These are phyloP conservation scores for Harpagoxenus sublaevis DNA, from an alignment of 2,888 invertebrate genomes.

Conservation along the genomic window DNA sequence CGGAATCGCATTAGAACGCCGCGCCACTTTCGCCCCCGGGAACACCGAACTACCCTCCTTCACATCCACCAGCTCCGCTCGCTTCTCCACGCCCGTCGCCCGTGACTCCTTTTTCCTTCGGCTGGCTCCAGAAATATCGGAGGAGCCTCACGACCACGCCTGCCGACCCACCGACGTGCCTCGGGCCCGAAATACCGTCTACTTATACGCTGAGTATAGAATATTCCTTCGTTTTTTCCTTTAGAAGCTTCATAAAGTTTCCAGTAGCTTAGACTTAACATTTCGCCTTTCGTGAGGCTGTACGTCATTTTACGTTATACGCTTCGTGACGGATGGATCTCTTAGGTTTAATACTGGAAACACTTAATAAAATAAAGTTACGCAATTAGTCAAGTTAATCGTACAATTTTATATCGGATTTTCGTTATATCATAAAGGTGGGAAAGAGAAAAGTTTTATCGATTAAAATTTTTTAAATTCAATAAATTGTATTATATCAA, in stretches of 20 bases:
- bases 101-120: conserved; percentile 58
- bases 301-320: conserved; percentile 32
- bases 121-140: conserved; percentile 66
- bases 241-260: conserved; percentile 41
- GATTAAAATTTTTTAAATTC: not conserved
- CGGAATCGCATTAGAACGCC: conserved; percentile 83
- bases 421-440: not conserved
- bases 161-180: conserved; percentile 61
- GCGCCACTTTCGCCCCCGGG: conserved; percentile 75
- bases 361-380: not conserved
- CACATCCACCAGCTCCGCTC: conserved; percentile 46
- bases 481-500: not conserved
- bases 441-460: not conserved
- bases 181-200: conserved; percentile 54
- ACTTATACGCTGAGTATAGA: conserved; percentile 52
- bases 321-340: not conserved
- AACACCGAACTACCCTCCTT: conserved; percentile 68
- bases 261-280: conserved; percentile 44
- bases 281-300: conserved; percentile 27
- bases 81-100: conserved; percentile 52
- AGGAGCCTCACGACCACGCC: conserved; percentile 72
- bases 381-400: not conserved
- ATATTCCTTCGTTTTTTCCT: conserved; percentile 41
- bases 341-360: not conserved
- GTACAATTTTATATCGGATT: not conserved